Conservation (phyloP, 1,140 invertebrate species). For the Drosophila littoralis region DNA sequence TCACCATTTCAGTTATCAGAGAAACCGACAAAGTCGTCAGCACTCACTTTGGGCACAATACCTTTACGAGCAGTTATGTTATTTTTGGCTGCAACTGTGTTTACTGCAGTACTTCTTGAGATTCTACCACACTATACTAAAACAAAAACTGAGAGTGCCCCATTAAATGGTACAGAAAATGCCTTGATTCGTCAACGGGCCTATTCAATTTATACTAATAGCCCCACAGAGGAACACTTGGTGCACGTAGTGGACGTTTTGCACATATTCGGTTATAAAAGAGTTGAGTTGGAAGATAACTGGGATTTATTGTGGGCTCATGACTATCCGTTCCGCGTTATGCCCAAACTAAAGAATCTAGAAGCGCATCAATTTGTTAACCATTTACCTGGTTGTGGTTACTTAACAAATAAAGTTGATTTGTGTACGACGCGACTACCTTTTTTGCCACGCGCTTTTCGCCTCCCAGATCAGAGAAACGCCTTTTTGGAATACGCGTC, state of each 20-base stretch:
- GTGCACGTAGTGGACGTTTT: conserved; percentile 92
- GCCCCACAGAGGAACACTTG: conserved; percentile 86
- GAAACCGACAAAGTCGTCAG: conserved; percentile 1
- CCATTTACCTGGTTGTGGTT: conserved; percentile 97
- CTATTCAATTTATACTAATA: conserved; percentile 85
- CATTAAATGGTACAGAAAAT: conserved; percentile 6
- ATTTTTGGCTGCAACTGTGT: conserved; percentile 61
- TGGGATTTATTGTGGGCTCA: conserved; percentile 97
- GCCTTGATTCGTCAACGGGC: conserved; percentile 12
- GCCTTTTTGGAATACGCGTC: conserved; percentile 89
- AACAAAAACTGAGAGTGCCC: conserved; percentile 6
- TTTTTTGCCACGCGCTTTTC: conserved; percentile 94
- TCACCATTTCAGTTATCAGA: conserved; percentile 36
- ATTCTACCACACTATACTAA: conserved; percentile 45
- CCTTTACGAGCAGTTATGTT: conserved; percentile 55
- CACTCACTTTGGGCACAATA: conserved; percentile 16
- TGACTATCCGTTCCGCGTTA: conserved; percentile 93
- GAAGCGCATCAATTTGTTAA: conserved; percentile 93
- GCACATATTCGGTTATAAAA: conserved; percentile 89
- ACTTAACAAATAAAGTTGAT: conserved; percentile 97
- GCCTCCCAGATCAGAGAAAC: conserved; percentile 91
- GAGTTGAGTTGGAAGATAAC: conserved; percentile 86
- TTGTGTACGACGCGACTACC: conserved; percentile 91
- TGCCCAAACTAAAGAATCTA: conserved; percentile 87
- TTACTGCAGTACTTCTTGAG: conserved; percentile 64